These are phyloP conservation scores for Scomber colias DNA, from an alignment of 2,113 vertebrate species.

Conservation along the genomic window DNA sequence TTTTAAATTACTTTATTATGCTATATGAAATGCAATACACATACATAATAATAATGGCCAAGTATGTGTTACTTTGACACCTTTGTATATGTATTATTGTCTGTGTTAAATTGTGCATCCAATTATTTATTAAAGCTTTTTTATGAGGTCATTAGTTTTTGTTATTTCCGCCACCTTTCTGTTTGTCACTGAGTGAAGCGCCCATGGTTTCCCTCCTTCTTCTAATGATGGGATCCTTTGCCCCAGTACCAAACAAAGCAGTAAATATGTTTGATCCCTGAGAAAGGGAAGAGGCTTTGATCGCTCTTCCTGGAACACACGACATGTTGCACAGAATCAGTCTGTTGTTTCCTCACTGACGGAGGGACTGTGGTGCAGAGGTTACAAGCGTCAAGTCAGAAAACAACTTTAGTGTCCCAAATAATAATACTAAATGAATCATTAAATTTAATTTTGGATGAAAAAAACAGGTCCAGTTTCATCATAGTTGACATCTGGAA, in stretches of 20 bases:
- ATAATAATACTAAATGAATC: too few relatives aligned
- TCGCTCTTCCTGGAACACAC: slow-evolving; percentile 75
- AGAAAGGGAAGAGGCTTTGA: slow-evolving; percentile 81
- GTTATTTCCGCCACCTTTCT: slow-evolving; percentile 16
- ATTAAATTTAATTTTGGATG: not conserved
- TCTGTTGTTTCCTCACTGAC: slow-evolving; percentile 71
- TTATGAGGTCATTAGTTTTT: not conserved
- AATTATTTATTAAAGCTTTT: not conserved
- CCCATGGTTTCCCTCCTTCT: slow-evolving; percentile 42
- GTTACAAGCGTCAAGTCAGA: not conserved
- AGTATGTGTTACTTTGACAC: not conserved
- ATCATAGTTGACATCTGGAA: not conserved
- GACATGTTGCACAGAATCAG: slow-evolving; percentile 40
- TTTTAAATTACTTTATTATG: too few relatives aligned
- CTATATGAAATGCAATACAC: not conserved
- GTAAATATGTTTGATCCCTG: slow-evolving; percentile 83
- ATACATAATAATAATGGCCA: not conserved
- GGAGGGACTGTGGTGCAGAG: slow-evolving; percentile 33
- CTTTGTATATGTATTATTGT: not conserved
- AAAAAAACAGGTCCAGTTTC: not conserved
- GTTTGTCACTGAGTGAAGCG: slow-evolving; percentile 21
- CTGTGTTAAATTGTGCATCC: not conserved
- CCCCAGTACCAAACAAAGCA: slow-evolving; percentile 75
- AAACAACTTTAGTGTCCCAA: not conserved
- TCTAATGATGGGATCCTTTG: slow-evolving; percentile 48